A percentile compares a stretch with the other conserved stretches of the same genome.
Evolutionary conservation across 2,888 invertebrate genomes (phyloP).

Genomic region (Chrysolina americana): DNA sequence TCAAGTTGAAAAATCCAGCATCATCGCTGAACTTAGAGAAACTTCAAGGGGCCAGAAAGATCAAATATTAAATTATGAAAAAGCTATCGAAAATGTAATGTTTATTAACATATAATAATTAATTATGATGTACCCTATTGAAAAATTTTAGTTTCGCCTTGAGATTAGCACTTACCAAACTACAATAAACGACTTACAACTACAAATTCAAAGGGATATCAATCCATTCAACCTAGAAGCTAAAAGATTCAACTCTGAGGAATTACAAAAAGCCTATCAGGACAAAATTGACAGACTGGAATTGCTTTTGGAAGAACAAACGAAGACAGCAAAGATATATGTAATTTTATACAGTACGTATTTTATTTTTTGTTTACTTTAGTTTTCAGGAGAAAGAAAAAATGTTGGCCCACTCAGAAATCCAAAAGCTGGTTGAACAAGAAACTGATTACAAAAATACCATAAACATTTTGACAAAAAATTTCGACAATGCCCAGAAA

Average conservation of each 20-base stretch:
- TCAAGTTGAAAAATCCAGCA: constrained; percentile 57
- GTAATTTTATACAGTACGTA: constrained; percentile 38
- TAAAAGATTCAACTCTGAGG: constrained; percentile 58
- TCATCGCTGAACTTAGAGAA: constrained; percentile 51
- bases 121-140: constrained; percentile 5
- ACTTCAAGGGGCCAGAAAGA: constrained; percentile 48
- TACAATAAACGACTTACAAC: constrained; percentile 58
- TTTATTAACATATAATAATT: constrained; percentile 27
- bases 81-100: constrained; percentile 53
- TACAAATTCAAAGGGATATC: constrained; percentile 56
- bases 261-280: constrained; percentile 57
- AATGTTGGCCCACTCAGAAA: constrained; percentile 51
- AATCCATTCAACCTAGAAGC: constrained; percentile 57
- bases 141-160: constrained; percentile 52
- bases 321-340: constrained; percentile 52
- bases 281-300: constrained; percentile 59
- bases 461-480: constrained; percentile 54
- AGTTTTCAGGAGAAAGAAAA: constrained; percentile 58
- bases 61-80: constrained; percentile 52
- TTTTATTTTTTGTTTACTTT: neutral
- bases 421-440: constrained; percentile 52
- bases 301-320: constrained; percentile 55
- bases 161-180: constrained; percentile 59
- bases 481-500: constrained; percentile 59
- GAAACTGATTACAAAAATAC: constrained; percentile 54